Percentiles rank a stretch among this genome's conserved stretches.
These are phyloP conservation scores for Sparidentex hasta DNA, from an alignment of 2,797 vertebrate genomes.

Conservation along the genomic window DNA sequence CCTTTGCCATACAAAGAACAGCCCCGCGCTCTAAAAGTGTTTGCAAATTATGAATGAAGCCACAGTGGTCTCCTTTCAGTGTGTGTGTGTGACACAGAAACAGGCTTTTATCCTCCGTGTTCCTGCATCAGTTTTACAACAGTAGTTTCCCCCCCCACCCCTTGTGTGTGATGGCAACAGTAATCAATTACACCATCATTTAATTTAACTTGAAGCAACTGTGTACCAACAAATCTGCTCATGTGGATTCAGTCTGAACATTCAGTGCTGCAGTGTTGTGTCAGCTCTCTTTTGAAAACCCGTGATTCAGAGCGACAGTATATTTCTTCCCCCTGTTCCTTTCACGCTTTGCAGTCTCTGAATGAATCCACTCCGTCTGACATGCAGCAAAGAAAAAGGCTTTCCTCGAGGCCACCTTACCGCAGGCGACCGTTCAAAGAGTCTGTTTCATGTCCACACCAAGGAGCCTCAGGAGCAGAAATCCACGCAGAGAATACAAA, in stretches of 20 bases:
- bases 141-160: neutral
- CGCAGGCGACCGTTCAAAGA: slow-evolving; percentile 61
- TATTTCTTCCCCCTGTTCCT: slow-evolving; percentile 42
- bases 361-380: slow-evolving; percentile 65
- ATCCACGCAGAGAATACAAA: slow-evolving; percentile 47
- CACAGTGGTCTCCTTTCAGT: slow-evolving; percentile 27
- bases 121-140: slow-evolving; percentile 16
- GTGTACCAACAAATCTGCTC: neutral
- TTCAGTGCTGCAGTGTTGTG: slow-evolving; percentile 31
- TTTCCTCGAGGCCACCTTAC: slow-evolving; percentile 47
- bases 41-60: slow-evolving; percentile 53
- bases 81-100: slow-evolving; percentile 15
- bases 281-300: slow-evolving; percentile 52
- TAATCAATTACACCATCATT: neutral
- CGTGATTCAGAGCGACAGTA: slow-evolving; percentile 48
- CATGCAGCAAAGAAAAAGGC: slow-evolving; percentile 49
- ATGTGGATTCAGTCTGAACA: slow-evolving; percentile 24
- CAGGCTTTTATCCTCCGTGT: slow-evolving; percentile 6
- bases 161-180: neutral
- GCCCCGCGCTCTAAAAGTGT: slow-evolving; percentile 27
- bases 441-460: slow-evolving; percentile 55
- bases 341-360: slow-evolving; percentile 56
- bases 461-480: slow-evolving; percentile 36
- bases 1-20: slow-evolving; percentile 55
- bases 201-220: neutral